Evolutionary conservation across 2,888 invertebrate genomes (phyloP), one percentile per base, ranked within the genome.

Genomic region (Coenonympha glycerion): DNA sequence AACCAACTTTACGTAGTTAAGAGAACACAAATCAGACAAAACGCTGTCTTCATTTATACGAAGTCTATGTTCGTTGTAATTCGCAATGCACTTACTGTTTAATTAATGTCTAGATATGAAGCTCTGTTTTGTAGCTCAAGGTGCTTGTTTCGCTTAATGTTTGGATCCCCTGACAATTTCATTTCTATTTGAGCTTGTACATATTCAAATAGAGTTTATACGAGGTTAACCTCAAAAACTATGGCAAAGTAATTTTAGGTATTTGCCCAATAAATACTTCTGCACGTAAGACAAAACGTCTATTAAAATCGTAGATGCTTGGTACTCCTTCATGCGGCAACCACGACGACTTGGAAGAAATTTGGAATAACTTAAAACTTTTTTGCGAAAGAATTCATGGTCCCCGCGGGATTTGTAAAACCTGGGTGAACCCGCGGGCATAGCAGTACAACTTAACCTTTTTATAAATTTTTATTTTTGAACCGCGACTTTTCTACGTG

Each of bases 401-500:
- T n/a, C n/a, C n/a, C n/a, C n/a, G n/a, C n/a, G n/a, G n/a, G n/a
- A n/a, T n/a, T n/a, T n/a, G n/a, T n/a, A n/a, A n/a, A n/a, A n/a
- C n/a, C n/a, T n/a, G n/a, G n/a, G n/a, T n/a, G n/a, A n/a, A n/a
- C n/a, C n/a, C n/a, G n/a, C n/a, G n/a, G n/a, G n/a, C n/a, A n/a
- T n/a, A n/a, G n/a, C n/a, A n/a, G n/a, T n/a, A n/a, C n/a, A n/a
- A n/a, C n/a, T n/a, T n/a, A n/a, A n/a, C n/a, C 9, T 5, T 16
- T 3, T 9, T 15, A 6, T 33, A 33, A 33, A 33, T n/a, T n/a
- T 26, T 39, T 52, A 42, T 42, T 47, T 39, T 26, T 21, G 33
- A 33, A 19, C 31, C 42, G 44, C 48, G 39, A 44, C 31, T 26
- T 47, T 44, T 52, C 37, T 39, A 37, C 21, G 22, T 42, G 21